Base-by-base conservation (phyloP, 1,140 invertebrate species). In the Drosophila pseudoobscura region DNA sequence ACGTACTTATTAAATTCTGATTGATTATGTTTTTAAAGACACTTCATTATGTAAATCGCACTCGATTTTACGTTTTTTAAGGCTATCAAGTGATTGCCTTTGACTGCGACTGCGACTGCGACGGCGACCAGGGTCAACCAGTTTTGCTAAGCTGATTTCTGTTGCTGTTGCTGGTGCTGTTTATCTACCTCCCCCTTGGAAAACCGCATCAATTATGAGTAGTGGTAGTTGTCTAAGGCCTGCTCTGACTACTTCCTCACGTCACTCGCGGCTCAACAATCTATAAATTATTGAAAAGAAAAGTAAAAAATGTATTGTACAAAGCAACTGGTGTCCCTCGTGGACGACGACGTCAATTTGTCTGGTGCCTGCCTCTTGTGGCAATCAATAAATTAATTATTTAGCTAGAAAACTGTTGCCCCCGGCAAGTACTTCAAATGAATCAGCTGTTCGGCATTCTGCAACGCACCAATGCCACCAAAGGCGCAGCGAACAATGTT, bases 351-450 rank as follows among this genome's bases (percentile, higher is more conserved):
- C 77, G 77, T 83, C 80, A 53, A 75, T 46, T 71, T 84, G 80
- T 83, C 80, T 83, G 65, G 24, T 51, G 54, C 51, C 24, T 51
- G 52, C 35, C 35, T 39, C 35, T 39, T 39, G 54, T 54, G 56
- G 57, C 71, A 84, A 83, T 83, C 80, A 79, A 83, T 85, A 85
- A 68, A 80, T 83, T 24, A 80, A 80, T 79, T 72, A 83, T 62
- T 77, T 55, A 58, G 54, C 31, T 73, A 35, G 52, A 78, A 59
- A 72, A 76, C 35, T 52, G 63, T 64, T 65, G 65, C 45, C 35
- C 35, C 35, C 45, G 54, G 47, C 47, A 17, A 54, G 46, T 44
- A 58, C 35, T 39, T 39, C 11, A 69, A 78, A 35, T 62, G 65
- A 70, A 66, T 84, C 80, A 79, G 80, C 79, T 82, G 78, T 55